Evolutionary conservation across 1,140 invertebrate species (phyloP).

Genomic region (Neodiprion fabricii): DNA sequence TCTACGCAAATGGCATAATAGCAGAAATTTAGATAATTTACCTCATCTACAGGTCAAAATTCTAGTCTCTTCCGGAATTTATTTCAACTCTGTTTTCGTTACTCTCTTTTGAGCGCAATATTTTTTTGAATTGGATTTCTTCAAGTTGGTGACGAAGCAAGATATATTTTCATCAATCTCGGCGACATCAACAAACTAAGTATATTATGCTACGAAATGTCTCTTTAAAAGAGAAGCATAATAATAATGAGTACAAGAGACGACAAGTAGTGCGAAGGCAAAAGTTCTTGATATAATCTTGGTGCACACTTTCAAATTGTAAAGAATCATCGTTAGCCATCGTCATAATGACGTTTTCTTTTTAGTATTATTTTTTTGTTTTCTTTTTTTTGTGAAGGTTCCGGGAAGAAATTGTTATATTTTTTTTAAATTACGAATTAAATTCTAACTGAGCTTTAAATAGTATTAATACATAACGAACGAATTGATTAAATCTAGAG

Average conservation of each 20-base stretch:
- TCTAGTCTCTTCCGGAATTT: neutral
- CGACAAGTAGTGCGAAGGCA: neutral
- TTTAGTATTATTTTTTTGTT: constrained; percentile 1
- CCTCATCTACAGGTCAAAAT: no score
- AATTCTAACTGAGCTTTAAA: neutral
- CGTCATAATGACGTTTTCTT: constrained; percentile 35
- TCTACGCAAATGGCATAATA: no score
- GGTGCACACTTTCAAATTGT: neutral
- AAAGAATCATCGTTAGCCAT: constrained; percentile 9
- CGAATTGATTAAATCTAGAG: no score
- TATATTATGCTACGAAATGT: no score
- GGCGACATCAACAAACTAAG: no score
- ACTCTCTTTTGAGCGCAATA: neutral
- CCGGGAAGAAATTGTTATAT: no score
- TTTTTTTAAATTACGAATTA: neutral
- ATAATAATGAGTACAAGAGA: neutral
- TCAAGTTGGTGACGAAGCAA: no score
- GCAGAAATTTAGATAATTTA: no score
- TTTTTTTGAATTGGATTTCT: constrained; percentile 10
- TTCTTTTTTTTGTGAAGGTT: neutral
- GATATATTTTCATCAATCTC: no score
- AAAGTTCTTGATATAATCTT: neutral
- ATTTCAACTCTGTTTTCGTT: constrained; percentile 9
- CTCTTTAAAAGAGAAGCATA: neutral
- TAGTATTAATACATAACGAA: neutral